Evolutionary conservation across 1,140 invertebrate species (phyloP).

Genomic region (Drosophila baimaii): DNA sequence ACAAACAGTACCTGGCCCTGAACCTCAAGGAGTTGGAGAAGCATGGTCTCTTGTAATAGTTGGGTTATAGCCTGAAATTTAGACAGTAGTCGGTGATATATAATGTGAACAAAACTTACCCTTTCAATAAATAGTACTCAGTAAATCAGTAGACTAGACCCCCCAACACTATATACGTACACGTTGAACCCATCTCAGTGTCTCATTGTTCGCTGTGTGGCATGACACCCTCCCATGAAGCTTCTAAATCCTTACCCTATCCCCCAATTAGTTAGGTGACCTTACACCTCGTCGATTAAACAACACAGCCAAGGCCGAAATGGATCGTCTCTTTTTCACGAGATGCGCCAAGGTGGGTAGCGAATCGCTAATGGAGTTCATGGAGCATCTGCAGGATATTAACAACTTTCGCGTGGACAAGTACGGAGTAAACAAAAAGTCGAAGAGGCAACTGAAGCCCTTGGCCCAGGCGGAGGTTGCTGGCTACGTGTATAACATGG

Average conservation of each 20-base stretch:
- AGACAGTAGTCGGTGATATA: conserved; percentile 27
- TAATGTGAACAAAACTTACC: conserved; percentile 33
- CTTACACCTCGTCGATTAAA: conserved; percentile 55
- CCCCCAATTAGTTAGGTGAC: conserved; percentile 44
- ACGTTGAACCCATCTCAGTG: conserved; percentile 43
- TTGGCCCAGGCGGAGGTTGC: conserved; percentile 86
- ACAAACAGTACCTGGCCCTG: conserved; percentile 91
- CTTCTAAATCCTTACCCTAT: conserved; percentile 36
- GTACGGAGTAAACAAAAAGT: conserved; percentile 31
- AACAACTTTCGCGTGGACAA: conserved; percentile 63
- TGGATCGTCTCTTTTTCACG: conserved; percentile 90
- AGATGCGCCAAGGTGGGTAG: conserved; percentile 95
- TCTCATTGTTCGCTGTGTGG: conserved; percentile 34
- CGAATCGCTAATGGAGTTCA: conserved; percentile 93
- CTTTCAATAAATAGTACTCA: conserved; percentile 41
- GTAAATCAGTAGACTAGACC: conserved; percentile 36
- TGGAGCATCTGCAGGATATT: conserved; percentile 86
- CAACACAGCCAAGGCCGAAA: conserved; percentile 85
- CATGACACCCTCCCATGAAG: conserved; percentile 1
- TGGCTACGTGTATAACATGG: conserved; percentile 85
- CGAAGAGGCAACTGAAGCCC: conserved; percentile 46
- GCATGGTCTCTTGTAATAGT: conserved; percentile 58
- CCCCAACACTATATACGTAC: conserved; percentile 33
- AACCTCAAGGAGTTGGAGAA: conserved; percentile 83
- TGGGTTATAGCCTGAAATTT: neutral